Evolutionary conservation across 1,140 invertebrate species (phyloP), one percentile per base, ranked within the genome.

Genomic region (Holcopasites calliopsidis): DNA sequence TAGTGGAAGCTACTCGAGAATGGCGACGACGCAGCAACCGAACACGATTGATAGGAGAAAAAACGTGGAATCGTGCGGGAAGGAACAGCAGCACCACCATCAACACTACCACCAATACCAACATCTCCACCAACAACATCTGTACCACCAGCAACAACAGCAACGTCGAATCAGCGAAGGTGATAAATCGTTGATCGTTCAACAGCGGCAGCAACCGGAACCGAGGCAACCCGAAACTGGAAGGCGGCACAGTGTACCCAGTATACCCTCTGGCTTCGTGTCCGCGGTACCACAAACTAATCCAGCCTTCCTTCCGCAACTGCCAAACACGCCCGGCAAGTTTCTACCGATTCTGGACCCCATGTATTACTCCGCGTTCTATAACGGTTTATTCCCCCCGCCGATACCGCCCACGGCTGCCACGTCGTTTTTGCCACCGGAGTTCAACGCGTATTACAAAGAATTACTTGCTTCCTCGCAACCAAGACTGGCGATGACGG

Each of bases 371-470:
- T 86, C 87, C 38, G 87, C 89, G 35, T 87, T 92, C 66, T 93
- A 92, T 72, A 92, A 90, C 69, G 88, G 90, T 33, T 83, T 91
- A 35, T 86, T 92, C 62, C 85, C 90, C 16, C 86, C 89, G 26
- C 87, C 89, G 79, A 80, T 84, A 58, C 84, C 87, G 62, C 79
- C 77, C 73, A 71, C 83, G 68, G 60, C 76, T 28, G 65, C 85
- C 42, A 79, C 85, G 35, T 82, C 89, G n/a, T 89, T 88, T 70
- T 69, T 91, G 47, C 75, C 89, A 21, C 89, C 90, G 6, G 90
- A 92, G 55, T 85, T 92, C 57, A 90, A 80, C 85, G 90, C 90
- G 60, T 91, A 91, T 78, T 91, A 91, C 69, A 91, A 91, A 74
- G 90, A 92, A 85, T 76, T 90, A 40, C 77, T 91, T 60, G 88